Conservation (phyloP, 2,113 vertebrate genomes). For the Procapra przewalskii region DNA sequence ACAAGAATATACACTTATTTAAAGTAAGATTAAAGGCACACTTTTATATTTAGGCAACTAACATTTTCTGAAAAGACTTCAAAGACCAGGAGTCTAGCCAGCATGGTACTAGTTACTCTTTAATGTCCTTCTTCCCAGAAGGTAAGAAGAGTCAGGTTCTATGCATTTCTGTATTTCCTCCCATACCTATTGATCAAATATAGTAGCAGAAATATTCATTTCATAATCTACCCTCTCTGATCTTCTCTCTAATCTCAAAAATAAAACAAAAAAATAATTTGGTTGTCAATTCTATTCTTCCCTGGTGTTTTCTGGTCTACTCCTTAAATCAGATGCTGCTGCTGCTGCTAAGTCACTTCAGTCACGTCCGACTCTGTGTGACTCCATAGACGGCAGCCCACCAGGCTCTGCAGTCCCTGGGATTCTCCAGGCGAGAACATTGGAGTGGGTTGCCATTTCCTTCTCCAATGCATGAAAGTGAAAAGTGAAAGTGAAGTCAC, state of each 20-base stretch:
- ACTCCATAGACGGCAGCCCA: too few species aligned
- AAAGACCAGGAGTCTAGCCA: conserved; percentile 3
- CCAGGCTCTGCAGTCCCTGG: too few species aligned
- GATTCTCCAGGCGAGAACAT: too few species aligned
- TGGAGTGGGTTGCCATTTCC: too few species aligned
- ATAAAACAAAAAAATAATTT: conserved; percentile 44
- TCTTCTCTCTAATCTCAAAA: conserved; percentile 32
- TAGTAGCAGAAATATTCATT: not conserved
- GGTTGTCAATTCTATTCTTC: not conserved
- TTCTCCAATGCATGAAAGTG: too few species aligned
- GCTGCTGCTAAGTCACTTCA: too few species aligned
- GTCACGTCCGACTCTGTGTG: too few species aligned
- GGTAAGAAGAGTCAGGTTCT: not conserved
- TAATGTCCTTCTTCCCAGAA: not conserved
- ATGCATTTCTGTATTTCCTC: not conserved
- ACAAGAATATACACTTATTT: not conserved
- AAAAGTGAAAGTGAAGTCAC: too few species aligned
- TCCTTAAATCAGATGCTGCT: not conserved
- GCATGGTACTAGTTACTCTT: not conserved
- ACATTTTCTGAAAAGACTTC: conserved; percentile 19
- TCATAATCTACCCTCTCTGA: not conserved
- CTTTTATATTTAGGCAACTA: not conserved
- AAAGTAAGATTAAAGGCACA: conserved; percentile 45
- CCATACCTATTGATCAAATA: not conserved
- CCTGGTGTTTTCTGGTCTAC: not conserved